A percentile compares a stretch with the other conserved stretches of the same genome.
phyloP scores from a whole-genome alignment of 2,888 invertebrate genomes.

The Marronus borbonicus region DNA sequence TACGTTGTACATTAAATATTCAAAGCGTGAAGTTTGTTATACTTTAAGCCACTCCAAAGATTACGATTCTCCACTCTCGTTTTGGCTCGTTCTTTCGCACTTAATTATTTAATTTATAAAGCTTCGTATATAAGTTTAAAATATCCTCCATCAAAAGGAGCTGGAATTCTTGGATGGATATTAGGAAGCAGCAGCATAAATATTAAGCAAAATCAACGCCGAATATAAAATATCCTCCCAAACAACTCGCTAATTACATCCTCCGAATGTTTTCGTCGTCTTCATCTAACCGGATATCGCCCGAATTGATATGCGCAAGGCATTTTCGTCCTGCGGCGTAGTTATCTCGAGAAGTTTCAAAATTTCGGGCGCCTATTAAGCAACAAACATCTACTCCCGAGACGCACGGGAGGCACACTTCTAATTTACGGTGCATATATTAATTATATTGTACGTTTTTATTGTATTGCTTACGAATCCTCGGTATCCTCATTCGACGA shows the following conservation, averaged over 20 bases:
- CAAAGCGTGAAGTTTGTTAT: slow-evolving; percentile 8
- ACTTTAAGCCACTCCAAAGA: not conserved
- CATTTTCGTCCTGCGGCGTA: not conserved
- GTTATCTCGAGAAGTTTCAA: not conserved
- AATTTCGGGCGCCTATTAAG: slow-evolving; percentile 7
- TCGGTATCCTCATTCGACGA: too few relatives aligned
- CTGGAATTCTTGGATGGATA: not conserved
- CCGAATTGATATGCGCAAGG: not conserved
- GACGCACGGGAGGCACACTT: not conserved
- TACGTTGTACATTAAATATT: not conserved
- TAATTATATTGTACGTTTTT: not conserved
- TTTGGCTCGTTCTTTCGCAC: too few relatives aligned
- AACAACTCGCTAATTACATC: slow-evolving; percentile 17
- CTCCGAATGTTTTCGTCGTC: not conserved
- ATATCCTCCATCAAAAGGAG: not conserved
- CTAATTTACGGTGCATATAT: slow-evolving; percentile 1
- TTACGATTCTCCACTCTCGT: too few relatives aligned
- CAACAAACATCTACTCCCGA: not conserved
- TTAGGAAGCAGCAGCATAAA: not conserved
- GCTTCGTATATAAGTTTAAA: not conserved
- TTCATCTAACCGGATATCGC: not conserved
- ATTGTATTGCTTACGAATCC: too few relatives aligned
- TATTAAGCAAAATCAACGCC: not conserved
- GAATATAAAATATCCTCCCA: not conserved
- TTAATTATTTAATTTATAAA: not conserved